Conservation (phyloP, 2,888 invertebrate genomes). For the Chaitophorus viminalis region DNA sequence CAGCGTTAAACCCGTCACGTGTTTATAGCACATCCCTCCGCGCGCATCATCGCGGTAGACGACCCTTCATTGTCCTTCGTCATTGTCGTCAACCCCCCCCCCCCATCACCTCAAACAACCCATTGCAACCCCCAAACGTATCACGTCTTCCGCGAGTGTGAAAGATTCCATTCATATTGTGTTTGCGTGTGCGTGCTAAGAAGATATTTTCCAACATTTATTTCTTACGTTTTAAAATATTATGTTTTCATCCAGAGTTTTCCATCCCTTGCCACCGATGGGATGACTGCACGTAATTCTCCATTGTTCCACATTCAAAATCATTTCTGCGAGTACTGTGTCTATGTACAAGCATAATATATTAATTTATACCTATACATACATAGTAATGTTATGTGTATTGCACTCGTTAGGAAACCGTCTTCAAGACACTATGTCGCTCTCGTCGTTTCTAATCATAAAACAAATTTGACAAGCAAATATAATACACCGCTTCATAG, state of each 20-base stretch:
- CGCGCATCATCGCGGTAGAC: background rate
- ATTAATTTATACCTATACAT: too few species aligned
- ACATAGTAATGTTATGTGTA: background rate
- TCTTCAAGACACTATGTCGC: background rate
- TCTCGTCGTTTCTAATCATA: background rate
- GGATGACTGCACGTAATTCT: too few species aligned
- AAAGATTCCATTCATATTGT: background rate
- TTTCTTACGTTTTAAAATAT: background rate
- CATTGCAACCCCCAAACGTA: too few species aligned
- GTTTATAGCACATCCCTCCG: constrained; percentile 2
- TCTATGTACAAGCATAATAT: background rate
- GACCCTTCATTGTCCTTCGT: background rate
- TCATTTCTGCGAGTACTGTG: background rate
- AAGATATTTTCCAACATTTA: background rate
- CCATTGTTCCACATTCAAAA: background rate
- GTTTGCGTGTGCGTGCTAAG: background rate
- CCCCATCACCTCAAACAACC: too few species aligned
- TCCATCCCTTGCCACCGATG: too few species aligned
- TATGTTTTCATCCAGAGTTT: background rate
- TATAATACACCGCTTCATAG: background rate
- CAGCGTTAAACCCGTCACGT: constrained; percentile 54
- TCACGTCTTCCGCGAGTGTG: background rate
- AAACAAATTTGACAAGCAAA: background rate
- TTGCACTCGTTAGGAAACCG: background rate
- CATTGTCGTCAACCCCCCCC: background rate